Evolutionary conservation across 2,888 invertebrate genomes (phyloP).

Genomic region (Eucriotettix oculatus): DNA sequence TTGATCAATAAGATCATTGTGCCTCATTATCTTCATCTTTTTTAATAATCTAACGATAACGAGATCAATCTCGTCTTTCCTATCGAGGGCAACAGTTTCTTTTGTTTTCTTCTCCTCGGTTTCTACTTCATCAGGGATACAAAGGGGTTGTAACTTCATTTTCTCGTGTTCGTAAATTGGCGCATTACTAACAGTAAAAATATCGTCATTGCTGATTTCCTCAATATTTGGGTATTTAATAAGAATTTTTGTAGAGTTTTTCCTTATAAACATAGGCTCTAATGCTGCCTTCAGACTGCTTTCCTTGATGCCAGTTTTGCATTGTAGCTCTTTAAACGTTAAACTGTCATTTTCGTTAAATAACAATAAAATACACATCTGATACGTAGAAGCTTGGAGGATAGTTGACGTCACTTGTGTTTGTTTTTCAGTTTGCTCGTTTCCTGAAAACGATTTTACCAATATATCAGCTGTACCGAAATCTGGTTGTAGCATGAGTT

Average conservation of each 20-base stretch:
- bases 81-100: not conserved
- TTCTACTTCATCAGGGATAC: not conserved
- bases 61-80: not conserved
- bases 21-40: not conserved
- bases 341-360: not conserved
- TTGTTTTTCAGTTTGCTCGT: not conserved
- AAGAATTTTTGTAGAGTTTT: not conserved
- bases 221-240: not conserved
- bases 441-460: not conserved
- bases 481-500: not conserved
- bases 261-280: not conserved
- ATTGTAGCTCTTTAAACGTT: not conserved
- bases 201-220: not conserved
- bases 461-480: not conserved
- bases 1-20: not conserved
- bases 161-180: not conserved
- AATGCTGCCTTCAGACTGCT: not conserved
- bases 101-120: not conserved
- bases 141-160: not conserved
- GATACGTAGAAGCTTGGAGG: not conserved
- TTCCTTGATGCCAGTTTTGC: not conserved
- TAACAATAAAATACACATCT: not conserved
- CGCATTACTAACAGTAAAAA: not conserved
- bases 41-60: not conserved
- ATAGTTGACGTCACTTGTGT: not conserved